Conservation (phyloP, 1,140 invertebrate genomes). For the Platyscapa corneri region DNA sequence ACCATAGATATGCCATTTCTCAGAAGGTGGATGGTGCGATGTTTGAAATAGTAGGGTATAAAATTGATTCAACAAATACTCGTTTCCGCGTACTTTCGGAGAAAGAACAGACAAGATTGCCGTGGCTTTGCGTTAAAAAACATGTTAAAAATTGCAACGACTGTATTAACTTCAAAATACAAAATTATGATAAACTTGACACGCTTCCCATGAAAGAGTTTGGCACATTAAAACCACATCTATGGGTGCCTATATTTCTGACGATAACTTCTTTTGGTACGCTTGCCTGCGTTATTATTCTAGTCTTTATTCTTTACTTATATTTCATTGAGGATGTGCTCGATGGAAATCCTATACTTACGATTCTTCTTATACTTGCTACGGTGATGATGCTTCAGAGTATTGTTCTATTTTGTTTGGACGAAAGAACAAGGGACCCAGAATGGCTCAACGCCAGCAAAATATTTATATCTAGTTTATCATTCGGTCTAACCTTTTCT, state of each 20-base stretch:
- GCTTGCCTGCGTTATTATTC: slow-evolving; percentile 70
- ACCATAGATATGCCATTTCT: slow-evolving; percentile 50
- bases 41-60: slow-evolving; percentile 56
- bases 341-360: slow-evolving; percentile 76
- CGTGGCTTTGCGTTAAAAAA: slow-evolving; percentile 60
- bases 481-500: slow-evolving; percentile 76
- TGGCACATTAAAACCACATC: slow-evolving; percentile 62
- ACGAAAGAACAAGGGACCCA: slow-evolving; percentile 61
- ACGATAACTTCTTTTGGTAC: slow-evolving; percentile 72
- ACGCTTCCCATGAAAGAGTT: not conserved
- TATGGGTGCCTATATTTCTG: slow-evolving; percentile 74
- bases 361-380: slow-evolving; percentile 73
- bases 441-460: slow-evolving; percentile 73
- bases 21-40: slow-evolving; percentile 51
- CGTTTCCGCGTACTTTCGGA: slow-evolving; percentile 53
- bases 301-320: slow-evolving; percentile 74
- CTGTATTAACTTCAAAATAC: slow-evolving; percentile 63
- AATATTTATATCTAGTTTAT: slow-evolving; percentile 74
- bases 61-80: slow-evolving; percentile 52
- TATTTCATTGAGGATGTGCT: slow-evolving; percentile 74
- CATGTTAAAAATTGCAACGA: slow-evolving; percentile 57
- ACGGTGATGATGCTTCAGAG: slow-evolving; percentile 74
- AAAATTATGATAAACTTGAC: not conserved
- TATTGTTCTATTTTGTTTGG: slow-evolving; percentile 75
- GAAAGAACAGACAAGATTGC: slow-evolving; percentile 51